Base-by-base conservation (phyloP, 2,797 vertebrate species). In the Gastrophryne carolinensis region DNA sequence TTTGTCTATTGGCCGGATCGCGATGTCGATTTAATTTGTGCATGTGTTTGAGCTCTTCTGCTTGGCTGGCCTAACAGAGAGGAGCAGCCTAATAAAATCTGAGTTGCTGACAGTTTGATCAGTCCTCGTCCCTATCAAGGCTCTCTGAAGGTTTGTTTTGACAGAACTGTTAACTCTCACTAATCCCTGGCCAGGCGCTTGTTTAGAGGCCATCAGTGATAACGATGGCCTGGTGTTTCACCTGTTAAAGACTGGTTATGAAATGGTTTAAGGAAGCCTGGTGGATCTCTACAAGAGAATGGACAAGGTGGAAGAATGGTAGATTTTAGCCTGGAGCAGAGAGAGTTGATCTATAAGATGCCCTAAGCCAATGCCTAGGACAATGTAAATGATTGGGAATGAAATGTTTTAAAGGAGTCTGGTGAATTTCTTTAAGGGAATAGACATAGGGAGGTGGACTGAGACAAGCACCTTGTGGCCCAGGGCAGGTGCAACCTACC, bases 1-100 rank as follows among this genome's bases (percentile, higher is more conserved):
- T 97, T 97, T 98, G 96, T 98, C 95, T 98, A 95, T 97, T 92
- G 94, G 94, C 95, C 95, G 95, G 95, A 94, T 98, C 96, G 95
- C 93, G 95, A 96, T 97, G 96, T 98, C 95, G 94, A 96, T 96
- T 97, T 96, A 98, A 98, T 98, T 98, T 96, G 94, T 92, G 92
- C 96, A 95, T 96, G 96, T 97, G 96, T 98, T 98, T 94, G 96
- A 98, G 95, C 93, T 96, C 95, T 95, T 95, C 94, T 97, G 96
- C 94, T 95, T 91, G 95, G 93, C 93, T 93, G 93, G 94, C 93
- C 93, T 93, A 93, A 94, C 89, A 91, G 94, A 95, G 93, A 91
- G 92, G 93, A 92, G 92, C 92, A 91, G 90, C 92, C 94, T 98
- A 96, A 97, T 96, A 96, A 97, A 96, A 97, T 94, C 94, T 92